phyloP scores from a whole-genome alignment of 1,140 invertebrate species.

The Limonius californicus region DNA sequence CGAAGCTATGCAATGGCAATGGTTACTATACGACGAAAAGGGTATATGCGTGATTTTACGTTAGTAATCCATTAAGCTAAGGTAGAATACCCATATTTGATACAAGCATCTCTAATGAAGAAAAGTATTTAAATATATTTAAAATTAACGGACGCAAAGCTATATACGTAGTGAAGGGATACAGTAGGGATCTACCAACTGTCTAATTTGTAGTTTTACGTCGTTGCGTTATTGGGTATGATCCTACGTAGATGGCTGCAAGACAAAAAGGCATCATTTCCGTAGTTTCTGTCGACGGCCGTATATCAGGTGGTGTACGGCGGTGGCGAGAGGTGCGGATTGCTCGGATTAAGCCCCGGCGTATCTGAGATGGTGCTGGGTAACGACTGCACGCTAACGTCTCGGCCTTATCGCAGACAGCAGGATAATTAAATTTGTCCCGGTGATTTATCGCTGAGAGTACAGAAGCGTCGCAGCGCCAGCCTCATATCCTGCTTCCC shows the following conservation, averaged over 20 bases:
- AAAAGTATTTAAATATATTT: too few species aligned
- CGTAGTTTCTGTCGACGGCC: neutral
- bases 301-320: neutral
- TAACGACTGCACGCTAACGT: conserved; percentile 20
- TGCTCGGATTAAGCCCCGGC: conserved; percentile 16
- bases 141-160: too few species aligned
- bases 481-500: conserved; percentile 40
- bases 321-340: conserved; percentile 11
- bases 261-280: neutral
- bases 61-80: too few species aligned
- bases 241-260: neutral
- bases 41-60: too few species aligned
- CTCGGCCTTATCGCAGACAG: conserved; percentile 53
- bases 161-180: too few species aligned
- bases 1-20: too few species aligned
- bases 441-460: conserved; percentile 50
- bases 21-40: too few species aligned
- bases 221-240: too few species aligned
- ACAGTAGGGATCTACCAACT: too few species aligned
- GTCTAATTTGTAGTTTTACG: too few species aligned
- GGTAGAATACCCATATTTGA: too few species aligned
- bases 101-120: too few species aligned
- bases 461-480: conserved; percentile 19
- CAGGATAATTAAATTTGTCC: conserved; percentile 59
- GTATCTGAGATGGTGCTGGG: conserved; percentile 4